Base-by-base conservation (phyloP, 1,140 invertebrate genomes). In the Papilio aristodemus region DNA sequence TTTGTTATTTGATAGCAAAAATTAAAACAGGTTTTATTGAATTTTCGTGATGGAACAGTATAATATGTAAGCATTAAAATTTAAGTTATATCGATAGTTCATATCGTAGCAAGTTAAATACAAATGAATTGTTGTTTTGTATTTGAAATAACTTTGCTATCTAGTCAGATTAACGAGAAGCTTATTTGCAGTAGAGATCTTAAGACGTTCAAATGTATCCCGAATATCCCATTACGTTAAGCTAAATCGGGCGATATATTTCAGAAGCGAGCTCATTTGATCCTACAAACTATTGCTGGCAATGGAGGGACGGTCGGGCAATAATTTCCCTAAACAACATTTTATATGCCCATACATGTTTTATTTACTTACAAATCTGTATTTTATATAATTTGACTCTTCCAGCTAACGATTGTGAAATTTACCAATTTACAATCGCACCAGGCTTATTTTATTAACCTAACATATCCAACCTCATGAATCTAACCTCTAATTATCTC, bases 171-270 rank as follows among this genome's bases (percentile, higher is more conserved):
- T 66, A 66, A 46, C 25, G 43, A 22, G 14, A 66, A 50, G 22
- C 63, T 66, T 66, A 66, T 66, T 66, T 66, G 43, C 39, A 50
- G 63, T 36, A 66, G 41, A 17, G 41, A 66, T 66, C 63, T 66
- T 66, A 66, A 66, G 63, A 66, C 63, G 41, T 66, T 41, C 41
- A 66, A 66, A 66, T 66, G 63, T 66, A 66, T 66, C 41, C 63
- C 25, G 43, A 66, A 66, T 66, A 66, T 66, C 63, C 63, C 63
- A 66, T 66, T 66, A 66, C 63, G 43, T 46, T 66, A 66, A 66
- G 63, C 63, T 50, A 66, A 66, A 66, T 66, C 63, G 39, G 32
- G 63, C 63, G 63, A 66, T 66, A 66, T 66, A 66, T 66, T 62
- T 66, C 60, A 41, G 43, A 19, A 66, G 63, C 41, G 27, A 66